Evolutionary conservation across 2,113 vertebrate genomes (phyloP), one percentile per base, ranked within the genome.

Genomic region (Catharus bicknelli): DNA sequence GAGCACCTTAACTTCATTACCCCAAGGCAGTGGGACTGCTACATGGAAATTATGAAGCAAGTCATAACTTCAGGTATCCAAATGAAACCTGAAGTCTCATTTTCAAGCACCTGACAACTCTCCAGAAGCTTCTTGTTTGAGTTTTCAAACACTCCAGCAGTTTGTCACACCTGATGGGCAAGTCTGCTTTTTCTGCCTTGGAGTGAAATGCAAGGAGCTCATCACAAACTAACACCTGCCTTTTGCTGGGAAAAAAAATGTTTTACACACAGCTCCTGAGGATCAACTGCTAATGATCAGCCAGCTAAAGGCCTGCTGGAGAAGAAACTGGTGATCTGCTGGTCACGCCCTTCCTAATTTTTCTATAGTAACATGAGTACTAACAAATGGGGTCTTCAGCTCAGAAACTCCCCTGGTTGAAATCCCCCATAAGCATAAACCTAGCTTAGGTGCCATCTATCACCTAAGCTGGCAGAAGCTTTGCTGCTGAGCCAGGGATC

Each of bases 1-100:
- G 26, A 83, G 73, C 55, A 68, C 6, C 61, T 1, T 6, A 86
- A 63, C 68, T 42, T 11, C 0, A 1, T 0, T 0, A 91, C 51
- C 47, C 53, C 55, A 58, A 55, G 51, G 67, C 53, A 73, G 45
- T 11, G 61, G 38, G 75, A 38, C 43, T 81, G 50, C 86, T 62
- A 69, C 2, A 5, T 1, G 4, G 76, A 73, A 86, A 80, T 53
- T 38, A 79, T 8, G 5, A 88, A 83, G 16, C 0, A 0, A 80
- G 29, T 45, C 27, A 1, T 64, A 63, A 66, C 36, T 86, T 72
- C 58, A 85, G 43, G 88, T 47, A 70, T 15, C 11, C 34, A 77
- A 61, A 83, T 42, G 64, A 77, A 67, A 43, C 27, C 12, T 25
- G 2, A 43, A 42, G 40, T 43, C 32, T 62, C 19, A 54, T 59